Evolutionary conservation across 2,888 invertebrate genomes (phyloP).

Genomic region (Polietes domitor): DNA sequence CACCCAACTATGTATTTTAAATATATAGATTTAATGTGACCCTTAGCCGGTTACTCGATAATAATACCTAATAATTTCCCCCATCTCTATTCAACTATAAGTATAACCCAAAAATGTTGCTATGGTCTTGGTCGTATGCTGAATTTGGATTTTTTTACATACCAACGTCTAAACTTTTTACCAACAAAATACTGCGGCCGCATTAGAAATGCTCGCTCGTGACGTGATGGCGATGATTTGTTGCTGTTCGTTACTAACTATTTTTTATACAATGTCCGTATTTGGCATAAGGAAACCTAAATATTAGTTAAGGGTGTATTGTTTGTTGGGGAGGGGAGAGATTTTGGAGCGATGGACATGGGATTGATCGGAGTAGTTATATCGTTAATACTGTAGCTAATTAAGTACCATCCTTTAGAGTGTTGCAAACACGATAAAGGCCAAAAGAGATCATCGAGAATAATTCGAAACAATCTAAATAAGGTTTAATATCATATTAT

Average conservation of each 20-base stretch:
- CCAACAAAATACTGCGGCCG: conserved; percentile 12
- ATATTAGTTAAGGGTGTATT: background rate
- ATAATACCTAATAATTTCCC: too few species aligned
- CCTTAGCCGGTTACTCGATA: too few species aligned
- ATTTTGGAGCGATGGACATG: background rate
- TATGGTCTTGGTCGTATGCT: conserved; percentile 10
- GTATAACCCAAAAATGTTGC: background rate
- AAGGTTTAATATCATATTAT: too few species aligned
- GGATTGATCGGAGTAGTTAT: background rate
- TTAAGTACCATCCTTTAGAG: too few species aligned
- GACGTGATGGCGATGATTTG: conserved; percentile 24
- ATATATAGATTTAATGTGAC: too few species aligned
- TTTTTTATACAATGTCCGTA: too few species aligned
- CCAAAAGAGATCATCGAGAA: too few species aligned
- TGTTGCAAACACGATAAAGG: too few species aligned
- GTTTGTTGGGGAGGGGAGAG: background rate
- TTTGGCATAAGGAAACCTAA: conserved; percentile 16
- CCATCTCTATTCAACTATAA: too few species aligned
- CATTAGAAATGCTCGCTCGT: conserved; percentile 15
- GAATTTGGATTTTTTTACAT: conserved; percentile 6
- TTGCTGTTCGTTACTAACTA: background rate
- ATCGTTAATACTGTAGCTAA: too few species aligned
- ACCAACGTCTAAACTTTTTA: background rate
- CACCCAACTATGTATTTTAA: too few species aligned
- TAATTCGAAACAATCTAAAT: too few species aligned